These are phyloP conservation scores for Enteromius paludinosus DNA, from an alignment of 2,797 vertebrate species.

Conservation along the genomic window DNA sequence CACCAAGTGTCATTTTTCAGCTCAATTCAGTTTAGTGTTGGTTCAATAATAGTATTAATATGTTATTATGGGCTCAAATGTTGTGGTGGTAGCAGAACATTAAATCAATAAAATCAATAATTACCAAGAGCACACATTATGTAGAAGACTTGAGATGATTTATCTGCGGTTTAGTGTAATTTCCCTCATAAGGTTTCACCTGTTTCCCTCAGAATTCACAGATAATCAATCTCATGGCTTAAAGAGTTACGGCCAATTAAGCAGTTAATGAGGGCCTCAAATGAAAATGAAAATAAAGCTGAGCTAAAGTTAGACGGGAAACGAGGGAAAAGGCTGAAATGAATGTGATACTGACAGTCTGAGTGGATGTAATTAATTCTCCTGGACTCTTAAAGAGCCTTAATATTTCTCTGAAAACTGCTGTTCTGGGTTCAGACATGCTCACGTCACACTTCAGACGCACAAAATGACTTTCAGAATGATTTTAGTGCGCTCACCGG, in stretches of 20 bases:
- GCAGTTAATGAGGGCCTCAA: slow-evolving; percentile 61
- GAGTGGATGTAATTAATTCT: slow-evolving; percentile 62
- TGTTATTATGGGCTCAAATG: background rate
- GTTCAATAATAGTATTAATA: background rate
- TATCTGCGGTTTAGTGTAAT: background rate
- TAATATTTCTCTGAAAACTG: slow-evolving; percentile 24
- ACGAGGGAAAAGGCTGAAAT: slow-evolving; percentile 11
- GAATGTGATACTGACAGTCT: slow-evolving; percentile 59
- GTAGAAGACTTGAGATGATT: slow-evolving; percentile 1
- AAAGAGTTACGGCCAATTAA: slow-evolving; percentile 63
- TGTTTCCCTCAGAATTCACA: slow-evolving; percentile 35
- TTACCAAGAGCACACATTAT: background rate
- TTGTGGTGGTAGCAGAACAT: background rate
- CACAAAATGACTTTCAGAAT: background rate
- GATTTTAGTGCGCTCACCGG: background rate
- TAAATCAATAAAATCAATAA: background rate
- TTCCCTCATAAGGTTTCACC: slow-evolving; percentile 1
- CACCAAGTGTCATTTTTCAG: background rate
- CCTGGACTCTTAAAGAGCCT: slow-evolving; percentile 44
- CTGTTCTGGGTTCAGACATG: slow-evolving; percentile 17
- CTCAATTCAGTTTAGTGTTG: background rate
- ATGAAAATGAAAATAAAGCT: slow-evolving; percentile 50
- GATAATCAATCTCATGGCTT: slow-evolving; percentile 61
- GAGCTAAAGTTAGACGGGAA: slow-evolving; percentile 26
- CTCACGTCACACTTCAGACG: background rate